Percentiles rank a stretch among this genome's conserved stretches.
phyloP scores from a whole-genome alignment of 1,140 invertebrate species.

The Zeugodacus cucurbitae region DNA sequence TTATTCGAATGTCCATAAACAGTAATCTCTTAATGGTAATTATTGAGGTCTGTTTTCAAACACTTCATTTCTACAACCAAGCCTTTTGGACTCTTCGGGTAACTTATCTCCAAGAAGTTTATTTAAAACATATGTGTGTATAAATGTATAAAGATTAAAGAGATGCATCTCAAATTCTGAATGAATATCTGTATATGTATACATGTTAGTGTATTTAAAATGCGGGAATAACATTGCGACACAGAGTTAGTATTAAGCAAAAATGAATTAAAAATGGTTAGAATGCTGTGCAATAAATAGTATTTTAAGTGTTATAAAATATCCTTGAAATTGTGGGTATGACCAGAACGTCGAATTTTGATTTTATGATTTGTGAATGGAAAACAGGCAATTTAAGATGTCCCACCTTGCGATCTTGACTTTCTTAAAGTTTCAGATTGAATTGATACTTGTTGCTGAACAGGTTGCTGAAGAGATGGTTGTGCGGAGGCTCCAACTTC shows the following conservation, averaged over 20 bases:
- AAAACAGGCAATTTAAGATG: slow-evolving; percentile 68
- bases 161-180: too few species aligned
- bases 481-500: slow-evolving; percentile 34
- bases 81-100: too few species aligned
- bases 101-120: too few species aligned
- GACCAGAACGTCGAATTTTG: not conserved
- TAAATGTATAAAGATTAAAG: too few species aligned
- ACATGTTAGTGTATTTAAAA: too few species aligned
- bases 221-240: not conserved
- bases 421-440: slow-evolving; percentile 68
- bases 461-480: slow-evolving; percentile 24
- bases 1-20: too few species aligned
- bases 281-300: slow-evolving; percentile 49
- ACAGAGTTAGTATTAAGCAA: not conserved
- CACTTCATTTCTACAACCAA: too few species aligned
- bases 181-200: too few species aligned
- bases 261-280: slow-evolving; percentile 71
- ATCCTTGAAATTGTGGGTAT: not conserved
- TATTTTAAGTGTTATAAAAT: not conserved
- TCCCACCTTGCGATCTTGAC: slow-evolving; percentile 89
- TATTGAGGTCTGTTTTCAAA: too few species aligned
- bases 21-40: too few species aligned
- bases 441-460: slow-evolving; percentile 36
- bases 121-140: too few species aligned
- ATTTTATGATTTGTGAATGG: slow-evolving; percentile 31